phyloP scores from a whole-genome alignment of 1,140 invertebrate genomes.

The Bombus huntii region DNA sequence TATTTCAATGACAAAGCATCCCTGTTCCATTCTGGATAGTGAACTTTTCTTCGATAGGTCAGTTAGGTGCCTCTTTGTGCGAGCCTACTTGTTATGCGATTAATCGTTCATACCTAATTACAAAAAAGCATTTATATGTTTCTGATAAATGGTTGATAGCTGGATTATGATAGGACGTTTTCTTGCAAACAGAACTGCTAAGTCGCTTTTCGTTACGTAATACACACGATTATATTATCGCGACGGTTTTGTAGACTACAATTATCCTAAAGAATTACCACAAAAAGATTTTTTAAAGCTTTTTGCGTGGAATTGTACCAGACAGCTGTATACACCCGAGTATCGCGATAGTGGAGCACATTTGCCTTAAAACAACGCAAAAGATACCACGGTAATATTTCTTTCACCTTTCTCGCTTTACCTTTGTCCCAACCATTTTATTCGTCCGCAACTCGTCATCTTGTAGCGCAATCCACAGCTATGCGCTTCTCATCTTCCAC shows the following conservation, averaged over 20 bases:
- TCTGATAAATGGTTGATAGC: neutral
- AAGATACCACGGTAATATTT: neutral
- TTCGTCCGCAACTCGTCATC: neutral
- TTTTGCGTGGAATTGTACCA: neutral
- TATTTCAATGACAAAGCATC: neutral
- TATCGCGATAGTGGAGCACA: neutral
- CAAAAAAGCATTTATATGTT: neutral
- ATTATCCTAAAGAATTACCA: neutral
- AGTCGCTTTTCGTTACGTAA: neutral
- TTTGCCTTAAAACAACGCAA: neutral
- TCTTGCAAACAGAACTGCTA: neutral
- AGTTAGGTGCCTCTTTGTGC: too few relatives aligned
- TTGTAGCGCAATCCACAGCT: neutral
- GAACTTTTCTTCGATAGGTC: slow-evolving; percentile 27
- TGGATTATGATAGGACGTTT: neutral
- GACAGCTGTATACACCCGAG: neutral
- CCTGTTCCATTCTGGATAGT: neutral
- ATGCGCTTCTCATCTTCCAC: neutral
- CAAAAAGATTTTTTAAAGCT: neutral
- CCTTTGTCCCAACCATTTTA: neutral
- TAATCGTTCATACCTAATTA: neutral
- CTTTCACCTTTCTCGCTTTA: neutral
- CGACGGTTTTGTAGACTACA: neutral
- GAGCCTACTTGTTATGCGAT: neutral
- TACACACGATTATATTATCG: neutral